These are phyloP conservation scores for Crossocerus cetratus DNA, from an alignment of 2,888 invertebrate genomes.

Conservation along the genomic window DNA sequence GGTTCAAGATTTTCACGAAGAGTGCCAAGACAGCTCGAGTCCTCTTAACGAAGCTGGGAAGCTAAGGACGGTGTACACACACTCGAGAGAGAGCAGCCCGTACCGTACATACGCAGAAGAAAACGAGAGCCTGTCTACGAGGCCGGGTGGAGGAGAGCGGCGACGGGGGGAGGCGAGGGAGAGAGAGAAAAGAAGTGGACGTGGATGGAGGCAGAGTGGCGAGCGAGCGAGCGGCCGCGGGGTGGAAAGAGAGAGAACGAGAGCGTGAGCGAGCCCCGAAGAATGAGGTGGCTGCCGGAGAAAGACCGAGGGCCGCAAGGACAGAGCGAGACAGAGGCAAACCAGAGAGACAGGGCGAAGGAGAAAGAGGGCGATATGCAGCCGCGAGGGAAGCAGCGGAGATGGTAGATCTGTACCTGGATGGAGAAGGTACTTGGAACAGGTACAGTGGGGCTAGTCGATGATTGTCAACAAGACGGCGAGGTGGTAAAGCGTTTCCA, in stretches of 20 bases:
- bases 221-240: constrained; percentile 9
- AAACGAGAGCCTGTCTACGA: constrained; percentile 55
- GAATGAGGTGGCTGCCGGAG: too few relatives aligned
- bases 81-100: constrained; percentile 34
- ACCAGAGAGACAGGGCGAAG: constrained; percentile 1
- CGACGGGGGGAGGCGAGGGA: constrained; percentile 36
- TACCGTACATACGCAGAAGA: constrained; percentile 39
- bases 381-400: constrained; percentile 22
- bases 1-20: constrained; percentile 52
- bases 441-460: constrained; percentile 41
- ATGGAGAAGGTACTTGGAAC: constrained; percentile 22
- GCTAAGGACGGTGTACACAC: constrained; percentile 44
- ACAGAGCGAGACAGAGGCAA: constrained; percentile 16
- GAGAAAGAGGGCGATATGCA: constrained; percentile 10
- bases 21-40: constrained; percentile 52
- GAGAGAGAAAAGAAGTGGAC: constrained; percentile 39
- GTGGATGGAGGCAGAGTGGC: constrained; percentile 29
- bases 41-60: constrained; percentile 57
- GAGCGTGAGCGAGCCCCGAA: neutral
- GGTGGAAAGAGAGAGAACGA: constrained; percentile 12
- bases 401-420: constrained; percentile 34
- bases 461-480: constrained; percentile 39
- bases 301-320: neutral
- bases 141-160: constrained; percentile 42
- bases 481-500: constrained; percentile 5